Base-by-base conservation (phyloP, 2,888 invertebrate genomes). In the Xylota sylvarum region DNA sequence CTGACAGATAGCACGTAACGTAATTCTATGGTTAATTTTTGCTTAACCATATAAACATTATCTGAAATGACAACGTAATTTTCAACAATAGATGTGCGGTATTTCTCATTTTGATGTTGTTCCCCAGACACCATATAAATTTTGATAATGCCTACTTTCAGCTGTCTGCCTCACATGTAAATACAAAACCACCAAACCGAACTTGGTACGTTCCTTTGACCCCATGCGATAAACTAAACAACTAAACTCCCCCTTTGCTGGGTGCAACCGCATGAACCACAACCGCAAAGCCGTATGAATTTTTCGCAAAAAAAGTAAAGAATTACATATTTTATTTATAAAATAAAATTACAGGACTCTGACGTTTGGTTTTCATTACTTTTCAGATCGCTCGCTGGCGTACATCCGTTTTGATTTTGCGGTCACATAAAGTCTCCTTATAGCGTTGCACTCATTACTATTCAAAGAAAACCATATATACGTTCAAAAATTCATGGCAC, bases 341-440 rank as follows among this genome's bases (percentile, higher is more conserved):
- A 74, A 74, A 64, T 43, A 19, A 43, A 10, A 50, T 76, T 50
- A 37, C 62, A 50, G 19, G 4, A 40, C 43, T 58, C 35, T 43
- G 43, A 72, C 65, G 58, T 56, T 50, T 78, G 27, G 48, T n/a
- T 23, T 55, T 50, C 58, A 78, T 73, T 73, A 32, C 79, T 55
- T 65, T 65, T 30, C 48, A 37, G 14, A 40, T 62, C 55, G 46
- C 37, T 17, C 27, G 43, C 27, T 69, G 65, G 43, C 48, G 58
- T 30, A 52, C 78, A 73, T 60, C 46, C 32, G 30, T 83, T 79
- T 60, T 72, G 52, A 79, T 79, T 69, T 67, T 77, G 67, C 30
- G 69, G 77, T 69, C 77, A 40, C 77, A 77, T 40, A 48, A 69
- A 60, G 55, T 40, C 23, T 69, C 7, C 60, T 23, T 40, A 30